These are phyloP conservation scores for Amphimedon queenslandica DNA, from an alignment of 37 sponge, comb jelly and placozoan species.

Conservation along the genomic window DNA sequence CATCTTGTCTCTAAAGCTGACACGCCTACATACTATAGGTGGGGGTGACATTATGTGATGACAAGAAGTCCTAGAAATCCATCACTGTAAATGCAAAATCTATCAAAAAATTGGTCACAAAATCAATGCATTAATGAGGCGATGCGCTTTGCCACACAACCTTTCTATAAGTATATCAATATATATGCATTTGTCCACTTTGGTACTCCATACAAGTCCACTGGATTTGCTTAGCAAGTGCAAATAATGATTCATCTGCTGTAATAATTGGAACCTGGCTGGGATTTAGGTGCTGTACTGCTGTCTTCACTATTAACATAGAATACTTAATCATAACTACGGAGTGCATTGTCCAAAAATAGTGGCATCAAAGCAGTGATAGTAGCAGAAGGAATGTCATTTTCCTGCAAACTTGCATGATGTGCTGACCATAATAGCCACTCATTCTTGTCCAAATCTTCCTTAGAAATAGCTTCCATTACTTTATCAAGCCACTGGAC, in stretches of 20 bases:
- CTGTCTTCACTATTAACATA: slow-evolving; percentile 22
- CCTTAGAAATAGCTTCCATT: slow-evolving; percentile 2
- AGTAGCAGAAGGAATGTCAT: slow-evolving; percentile 19
- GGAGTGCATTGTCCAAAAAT: slow-evolving; percentile 28
- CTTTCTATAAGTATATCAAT: too few relatives aligned
- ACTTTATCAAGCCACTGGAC: slow-evolving; percentile 12
- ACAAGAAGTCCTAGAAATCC: too few relatives aligned
- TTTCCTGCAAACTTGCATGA: slow-evolving; percentile 20
- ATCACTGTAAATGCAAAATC: too few relatives aligned
- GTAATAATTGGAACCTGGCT: slow-evolving; percentile 9
- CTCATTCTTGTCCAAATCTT: too few relatives aligned
- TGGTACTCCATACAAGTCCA: too few relatives aligned
- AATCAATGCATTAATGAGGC: too few relatives aligned
- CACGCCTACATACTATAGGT: too few relatives aligned
- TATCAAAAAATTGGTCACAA: too few relatives aligned
- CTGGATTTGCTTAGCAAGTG: slow-evolving; percentile 18
- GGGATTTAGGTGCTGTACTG: slow-evolving; percentile 21
- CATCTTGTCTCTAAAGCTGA: too few relatives aligned
- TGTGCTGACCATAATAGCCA: slow-evolving; percentile 28
- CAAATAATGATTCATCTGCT: slow-evolving; percentile 1
- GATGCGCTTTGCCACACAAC: too few relatives aligned
- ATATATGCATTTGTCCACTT: too few relatives aligned
- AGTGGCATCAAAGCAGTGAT: slow-evolving; percentile 26
- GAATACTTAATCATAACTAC: slow-evolving; percentile 27
- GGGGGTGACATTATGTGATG: too few relatives aligned